Evolutionary conservation across 2,888 invertebrate genomes (phyloP), one percentile per base, ranked within the genome.

Genomic region (Platycheirus rosarum): DNA sequence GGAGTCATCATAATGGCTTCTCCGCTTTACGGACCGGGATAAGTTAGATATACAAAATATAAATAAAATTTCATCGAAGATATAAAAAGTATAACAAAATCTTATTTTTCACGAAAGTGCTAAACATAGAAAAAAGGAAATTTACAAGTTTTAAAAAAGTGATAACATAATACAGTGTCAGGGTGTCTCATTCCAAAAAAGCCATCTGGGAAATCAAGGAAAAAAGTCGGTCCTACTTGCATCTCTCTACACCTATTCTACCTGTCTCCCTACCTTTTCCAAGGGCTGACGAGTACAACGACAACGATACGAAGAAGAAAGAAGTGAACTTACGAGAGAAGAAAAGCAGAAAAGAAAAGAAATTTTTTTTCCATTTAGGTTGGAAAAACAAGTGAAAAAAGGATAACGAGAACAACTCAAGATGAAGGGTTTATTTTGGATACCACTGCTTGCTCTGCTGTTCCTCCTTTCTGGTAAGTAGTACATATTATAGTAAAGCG

Each of bases 11-110:
- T 40, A 66, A 82, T 82, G 82, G 77, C 77, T 77, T 82, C 82
- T 60, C 73, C 35, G 57, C 71, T 82, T 20, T 82, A 77, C 77
- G 77, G 71, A 77, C 82, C 82, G 82, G 82, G 82, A 66, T 82
- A 71, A 77, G 20, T 29, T 20, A 11, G 40, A 32, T 6, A 32
- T 6, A 23, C 2, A 23, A 23, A 23, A 23, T 4, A 23, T 4
- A 23, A 23, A 23, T 4, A 23, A 23, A 23, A 23, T 4, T 23
- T 6, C 4, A 32, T 32, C n/a, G n/a, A 32, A 32, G n/a, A 37
- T 16, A 2, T n/a, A n/a, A 32, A 32, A 8, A 1, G 29, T 32
- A 32, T 7, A 32, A 32, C 8, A 32, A 32, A 32, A 32, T 2
- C 6, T 23, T 23, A 4, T 23, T 23, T 6, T 23, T 23, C 23